Base-by-base conservation (phyloP, 2,888 invertebrate species). In the Mongoloraphidia duomilia region DNA sequence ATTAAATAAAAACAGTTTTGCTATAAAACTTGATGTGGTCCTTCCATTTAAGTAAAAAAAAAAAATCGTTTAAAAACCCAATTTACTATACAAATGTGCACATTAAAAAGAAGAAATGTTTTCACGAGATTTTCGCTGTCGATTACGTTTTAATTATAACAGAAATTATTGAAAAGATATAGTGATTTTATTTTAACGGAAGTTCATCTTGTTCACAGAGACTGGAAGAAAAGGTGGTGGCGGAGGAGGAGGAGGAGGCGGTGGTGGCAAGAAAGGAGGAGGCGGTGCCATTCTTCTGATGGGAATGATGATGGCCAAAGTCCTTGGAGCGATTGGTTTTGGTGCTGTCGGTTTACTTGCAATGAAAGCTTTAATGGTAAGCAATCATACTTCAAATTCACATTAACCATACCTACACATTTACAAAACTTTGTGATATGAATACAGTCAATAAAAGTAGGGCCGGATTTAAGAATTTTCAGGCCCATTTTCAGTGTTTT, bases 231-330 rank as follows among this genome's bases (percentile, higher is more conserved):
- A 74, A 46, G 79, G 76, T 59, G 77, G 73, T 0, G 72, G 76
- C 14, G 77, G 77, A 9, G 77, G 67, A 8, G 65, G 61, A 34
- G 61, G 59, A n/a, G 64, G 68, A 5, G 65, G 64, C 2, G 62
- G 64, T 3, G 65, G 65, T 6, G 65, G 65, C 35, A 67, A 65
- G 9, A 68, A 69, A 50, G 68, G 76, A 4, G 70, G 74, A 4
- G 77, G 76, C 1, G 75, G 74, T 39, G 75, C 72, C 1, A 61
- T 82, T 1, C 61, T 77, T 58, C 56, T 78, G 47, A 65, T 84
- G 57, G 84, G 82, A 0, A 58, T 84, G 54, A 81, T 86, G 82
- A 82, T 85, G 69, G 84, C 82, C 49, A 87, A 86, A 63, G 80
- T 82, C 61, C 66, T 87, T 60, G 83, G 84, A 0, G 82, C 85